Evolutionary conservation across 2,888 invertebrate species (phyloP).

Genomic region (Actias luna): DNA sequence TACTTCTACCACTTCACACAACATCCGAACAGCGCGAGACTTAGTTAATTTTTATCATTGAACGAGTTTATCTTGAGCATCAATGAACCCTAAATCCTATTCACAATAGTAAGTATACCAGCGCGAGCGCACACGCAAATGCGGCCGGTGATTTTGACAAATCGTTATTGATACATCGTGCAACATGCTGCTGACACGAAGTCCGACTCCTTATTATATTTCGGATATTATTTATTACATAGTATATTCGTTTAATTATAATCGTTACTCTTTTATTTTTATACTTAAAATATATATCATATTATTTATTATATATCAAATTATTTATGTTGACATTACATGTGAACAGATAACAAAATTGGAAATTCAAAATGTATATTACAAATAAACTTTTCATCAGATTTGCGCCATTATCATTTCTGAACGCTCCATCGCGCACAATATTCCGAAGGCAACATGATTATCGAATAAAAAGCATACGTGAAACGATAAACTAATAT

Average conservation of each 20-base stretch:
- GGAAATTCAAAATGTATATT: background rate
- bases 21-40: background rate
- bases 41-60: background rate
- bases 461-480: conserved; percentile 4
- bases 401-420: background rate
- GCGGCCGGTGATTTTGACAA: conserved; percentile 52
- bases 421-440: background rate
- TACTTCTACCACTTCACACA: no score
- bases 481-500: conserved; percentile 27
- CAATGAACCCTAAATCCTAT: conserved; percentile 14
- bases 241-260: background rate
- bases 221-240: background rate
- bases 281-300: background rate
- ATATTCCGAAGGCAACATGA: conserved; percentile 1
- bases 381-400: background rate
- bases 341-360: background rate
- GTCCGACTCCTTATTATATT: conserved; percentile 4
- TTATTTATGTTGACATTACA: no score
- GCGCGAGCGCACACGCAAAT: conserved; percentile 19
- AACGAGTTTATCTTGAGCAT: background rate
- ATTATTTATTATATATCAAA: no score
- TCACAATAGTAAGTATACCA: conserved; percentile 22
- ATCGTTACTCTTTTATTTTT: background rate
- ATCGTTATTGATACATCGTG: conserved; percentile 63
- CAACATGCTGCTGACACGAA: conserved; percentile 32